These are phyloP conservation scores for Notodonta dromedarius DNA, from an alignment of 2,888 invertebrate genomes.

Conservation along the genomic window DNA sequence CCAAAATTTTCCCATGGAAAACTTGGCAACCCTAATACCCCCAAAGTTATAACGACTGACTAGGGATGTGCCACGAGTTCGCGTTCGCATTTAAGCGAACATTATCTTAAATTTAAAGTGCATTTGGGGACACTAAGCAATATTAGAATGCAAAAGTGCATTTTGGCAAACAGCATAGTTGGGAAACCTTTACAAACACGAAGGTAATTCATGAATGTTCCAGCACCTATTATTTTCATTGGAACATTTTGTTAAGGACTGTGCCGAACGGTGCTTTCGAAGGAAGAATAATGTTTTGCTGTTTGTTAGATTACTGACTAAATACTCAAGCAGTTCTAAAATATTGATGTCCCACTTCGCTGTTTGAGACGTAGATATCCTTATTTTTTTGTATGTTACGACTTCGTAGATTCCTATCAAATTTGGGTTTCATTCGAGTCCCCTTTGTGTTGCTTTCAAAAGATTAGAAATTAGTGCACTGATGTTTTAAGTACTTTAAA, in stretches of 20 bases:
- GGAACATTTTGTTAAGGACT: not conserved
- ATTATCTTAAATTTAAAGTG: constrained; percentile 22
- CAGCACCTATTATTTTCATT: not conserved
- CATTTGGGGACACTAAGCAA: constrained; percentile 22
- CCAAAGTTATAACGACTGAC: constrained; percentile 27
- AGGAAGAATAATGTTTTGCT: not conserved
- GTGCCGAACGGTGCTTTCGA: not conserved
- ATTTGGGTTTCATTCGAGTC: too few species aligned
- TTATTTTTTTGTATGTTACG: too few species aligned
- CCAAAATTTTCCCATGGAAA: not conserved
- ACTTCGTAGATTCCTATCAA: too few species aligned
- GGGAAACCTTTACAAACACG: not conserved
- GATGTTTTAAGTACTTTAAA: too few species aligned
- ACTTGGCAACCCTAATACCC: constrained; percentile 15
- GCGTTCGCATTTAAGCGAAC: constrained; percentile 20
- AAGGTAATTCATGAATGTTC: not conserved
- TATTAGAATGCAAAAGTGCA: constrained; percentile 28
- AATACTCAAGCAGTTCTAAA: not conserved
- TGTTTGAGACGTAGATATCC: too few species aligned
- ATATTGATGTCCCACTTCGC: too few species aligned
- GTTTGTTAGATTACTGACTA: not conserved
- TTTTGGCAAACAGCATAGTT: not conserved
- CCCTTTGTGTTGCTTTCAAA: too few species aligned
- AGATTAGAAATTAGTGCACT: too few species aligned
- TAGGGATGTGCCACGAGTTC: constrained; percentile 31